These are phyloP conservation scores for Cynoglossus semilaevis DNA, from an alignment of 2,113 vertebrate genomes.

Conservation along the genomic window DNA sequence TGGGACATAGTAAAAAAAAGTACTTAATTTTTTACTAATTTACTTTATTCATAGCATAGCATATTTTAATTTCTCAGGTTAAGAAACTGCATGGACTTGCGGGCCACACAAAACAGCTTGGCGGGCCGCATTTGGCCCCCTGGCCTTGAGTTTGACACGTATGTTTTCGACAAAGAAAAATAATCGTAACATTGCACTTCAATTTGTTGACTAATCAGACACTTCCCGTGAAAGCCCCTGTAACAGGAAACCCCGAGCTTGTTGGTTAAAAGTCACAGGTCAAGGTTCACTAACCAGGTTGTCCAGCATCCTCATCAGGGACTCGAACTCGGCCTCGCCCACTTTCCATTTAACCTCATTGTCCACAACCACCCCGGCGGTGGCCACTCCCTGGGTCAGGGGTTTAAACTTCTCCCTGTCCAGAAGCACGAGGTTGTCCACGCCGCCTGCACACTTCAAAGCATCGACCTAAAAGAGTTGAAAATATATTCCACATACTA, in stretches of 20 bases:
- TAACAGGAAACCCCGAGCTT: constrained; percentile 52
- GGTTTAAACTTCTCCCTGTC: constrained; percentile 86
- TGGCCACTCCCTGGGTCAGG: constrained; percentile 75
- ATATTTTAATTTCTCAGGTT: too few relatives aligned
- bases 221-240: constrained; percentile 42
- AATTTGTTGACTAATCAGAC: constrained; percentile 35
- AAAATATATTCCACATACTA: background rate
- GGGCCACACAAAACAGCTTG: too few relatives aligned
- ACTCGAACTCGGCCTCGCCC: constrained; percentile 93
- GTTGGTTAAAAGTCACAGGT: constrained; percentile 36
- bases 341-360: constrained; percentile 89
- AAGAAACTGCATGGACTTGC: too few relatives aligned
- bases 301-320: constrained; percentile 96
- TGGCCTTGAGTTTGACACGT: too few relatives aligned
- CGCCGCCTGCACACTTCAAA: constrained; percentile 82
- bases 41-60: too few relatives aligned
- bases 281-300: constrained; percentile 86
- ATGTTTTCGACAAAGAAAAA: too few relatives aligned
- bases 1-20: too few relatives aligned
- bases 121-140: too few relatives aligned
- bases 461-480: constrained; percentile 80
- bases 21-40: too few relatives aligned
- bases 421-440: constrained; percentile 85
- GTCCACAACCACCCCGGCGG: constrained; percentile 79
- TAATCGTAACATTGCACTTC: background rate